Evolutionary conservation across 2,888 invertebrate genomes (phyloP).

Genomic region (Drosophila cyrtoloma): DNA sequence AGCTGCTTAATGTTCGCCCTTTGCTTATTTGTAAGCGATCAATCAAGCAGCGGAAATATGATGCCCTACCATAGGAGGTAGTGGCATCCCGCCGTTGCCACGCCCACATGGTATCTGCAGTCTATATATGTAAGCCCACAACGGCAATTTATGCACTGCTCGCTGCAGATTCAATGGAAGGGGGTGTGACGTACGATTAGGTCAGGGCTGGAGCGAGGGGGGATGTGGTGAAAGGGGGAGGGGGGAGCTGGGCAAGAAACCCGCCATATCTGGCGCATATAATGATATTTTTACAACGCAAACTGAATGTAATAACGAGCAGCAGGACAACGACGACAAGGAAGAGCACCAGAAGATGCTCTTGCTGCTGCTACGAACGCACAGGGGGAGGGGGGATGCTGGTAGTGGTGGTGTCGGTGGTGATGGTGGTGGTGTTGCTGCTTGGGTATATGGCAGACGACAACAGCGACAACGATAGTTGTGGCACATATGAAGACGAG

Average conservation of each 20-base stretch:
- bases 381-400: neutral
- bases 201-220: neutral
- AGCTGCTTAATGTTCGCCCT: constrained; percentile 39
- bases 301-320: constrained; percentile 68
- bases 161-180: neutral
- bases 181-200: neutral
- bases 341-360: constrained; percentile 38
- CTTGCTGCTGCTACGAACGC: neutral
- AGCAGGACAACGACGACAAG: constrained; percentile 50
- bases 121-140: constrained; percentile 19
- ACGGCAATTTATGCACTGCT: constrained; percentile 72
- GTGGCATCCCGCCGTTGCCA: constrained; percentile 18
- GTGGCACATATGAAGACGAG: constrained; percentile 81
- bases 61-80: constrained; percentile 2
- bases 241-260: constrained; percentile 1
- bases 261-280: constrained; percentile 70
- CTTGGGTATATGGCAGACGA: constrained; percentile 31
- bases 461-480: constrained; percentile 61
- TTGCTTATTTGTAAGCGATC: constrained; percentile 74
- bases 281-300: constrained; percentile 71
- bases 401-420: neutral
- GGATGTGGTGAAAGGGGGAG: neutral
- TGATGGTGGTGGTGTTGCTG: neutral
- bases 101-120: constrained; percentile 31
- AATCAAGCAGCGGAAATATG: constrained; percentile 75